A percentile compares a stretch with the other conserved stretches of the same genome.
These are phyloP conservation scores for Crotalus horridus DNA, from an alignment of 2,113 vertebrate species.

Conservation along the genomic window DNA sequence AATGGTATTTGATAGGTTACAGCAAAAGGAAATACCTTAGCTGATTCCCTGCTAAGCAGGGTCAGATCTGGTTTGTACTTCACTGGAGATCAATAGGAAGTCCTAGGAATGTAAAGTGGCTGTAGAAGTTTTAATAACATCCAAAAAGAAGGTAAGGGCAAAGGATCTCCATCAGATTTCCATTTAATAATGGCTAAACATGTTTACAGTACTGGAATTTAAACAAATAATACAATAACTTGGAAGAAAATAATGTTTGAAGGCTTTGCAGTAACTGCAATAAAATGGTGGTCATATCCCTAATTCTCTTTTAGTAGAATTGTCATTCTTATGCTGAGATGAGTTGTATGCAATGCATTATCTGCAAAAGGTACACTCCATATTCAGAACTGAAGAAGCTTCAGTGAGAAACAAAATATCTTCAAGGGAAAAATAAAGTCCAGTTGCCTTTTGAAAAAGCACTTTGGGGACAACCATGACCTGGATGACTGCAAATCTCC, in stretches of 20 bases:
- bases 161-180: neutral
- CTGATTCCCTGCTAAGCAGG: neutral
- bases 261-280: neutral
- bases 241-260: neutral
- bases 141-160: neutral
- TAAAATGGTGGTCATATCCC: neutral
- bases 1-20: neutral
- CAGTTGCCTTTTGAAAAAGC: too few relatives aligned
- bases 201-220: neutral
- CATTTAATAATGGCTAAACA: neutral
- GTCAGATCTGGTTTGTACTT: neutral
- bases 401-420: too few relatives aligned
- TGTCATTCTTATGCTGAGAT: neutral
- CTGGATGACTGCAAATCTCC: too few relatives aligned
- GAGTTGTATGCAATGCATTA: neutral
- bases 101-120: neutral
- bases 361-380: neutral
- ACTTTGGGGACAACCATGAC: too few relatives aligned
- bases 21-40: neutral
- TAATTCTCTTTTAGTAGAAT: neutral
- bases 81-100: neutral
- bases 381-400: too few relatives aligned
- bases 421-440: too few relatives aligned
- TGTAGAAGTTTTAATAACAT: neutral
- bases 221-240: neutral